Base-by-base conservation (phyloP, 2,797 vertebrate species). In the Sebastes glaucus region DNA sequence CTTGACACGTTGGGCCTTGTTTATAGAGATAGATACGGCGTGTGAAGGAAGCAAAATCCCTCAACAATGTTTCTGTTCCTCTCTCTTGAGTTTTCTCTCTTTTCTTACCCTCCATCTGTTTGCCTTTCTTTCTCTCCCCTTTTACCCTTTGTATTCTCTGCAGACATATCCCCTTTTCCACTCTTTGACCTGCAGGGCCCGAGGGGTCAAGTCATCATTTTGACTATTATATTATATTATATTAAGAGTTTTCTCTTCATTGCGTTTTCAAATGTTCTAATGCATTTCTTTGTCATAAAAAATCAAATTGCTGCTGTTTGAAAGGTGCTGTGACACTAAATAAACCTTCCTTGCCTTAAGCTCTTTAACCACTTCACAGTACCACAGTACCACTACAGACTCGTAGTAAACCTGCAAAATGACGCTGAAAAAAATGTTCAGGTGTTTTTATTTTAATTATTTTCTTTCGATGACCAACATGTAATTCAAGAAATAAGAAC, bases 1-100 rank as follows among this genome's bases (percentile, higher is more conserved):
- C 8, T 68, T 81, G 59, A 84, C 71, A 87, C 57, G 3, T 65
- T 71, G 14, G 1, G 25, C 18, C 32, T 20, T 35, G 23, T 72
- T 68, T 53, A 80, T 61, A 56, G 68, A 66, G 55, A 80, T 20
- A 30, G 18, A 71, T 35, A 25, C 23, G 42, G 11, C 25, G 10
- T 20, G 35, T 69, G 69, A 27, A 60, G 53, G 16, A 71, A 23
- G 25, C 11, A 42, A 52, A 59, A 73, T 65, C 14, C 22, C 56
- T 60, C 60, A 56, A 23, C 56, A 53, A n/a, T 25, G 11, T 66
- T 20, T 69, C 18, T 33, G 14, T 53, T 30, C 25, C 13, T 53
- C 23, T 68, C 23, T 18, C 9, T 53, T 10, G 5, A 33, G 27
- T 66, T 53, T 64, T 18, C 4, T 32, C 57, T 65, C 13, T 20